A percentile compares a stretch with the other conserved stretches of the same genome.
phyloP scores from a whole-genome alignment of 2,888 invertebrate species.

The Stenodera caucasica region DNA sequence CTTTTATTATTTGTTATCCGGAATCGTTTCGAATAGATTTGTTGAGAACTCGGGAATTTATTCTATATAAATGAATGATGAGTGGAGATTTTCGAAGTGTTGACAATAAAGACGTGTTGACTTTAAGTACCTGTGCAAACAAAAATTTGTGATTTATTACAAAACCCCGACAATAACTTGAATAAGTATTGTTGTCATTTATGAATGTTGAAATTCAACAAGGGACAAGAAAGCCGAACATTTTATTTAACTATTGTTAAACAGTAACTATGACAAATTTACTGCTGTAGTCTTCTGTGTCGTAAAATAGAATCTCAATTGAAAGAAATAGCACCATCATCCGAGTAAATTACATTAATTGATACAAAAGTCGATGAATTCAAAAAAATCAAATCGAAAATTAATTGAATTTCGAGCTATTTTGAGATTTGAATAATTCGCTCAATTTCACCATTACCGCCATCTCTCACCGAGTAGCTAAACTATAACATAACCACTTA shows the following conservation, averaged over 20 bases:
- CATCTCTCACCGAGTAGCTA: background rate
- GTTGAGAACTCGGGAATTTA: background rate
- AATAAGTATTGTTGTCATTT: slow-evolving; percentile 6
- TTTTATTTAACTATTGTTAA: background rate
- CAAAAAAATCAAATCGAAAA: background rate
- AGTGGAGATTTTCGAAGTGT: background rate
- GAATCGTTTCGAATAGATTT: background rate
- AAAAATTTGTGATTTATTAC: slow-evolving; percentile 7
- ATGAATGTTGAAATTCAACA: background rate
- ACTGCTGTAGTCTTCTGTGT: background rate
- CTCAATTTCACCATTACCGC: background rate
- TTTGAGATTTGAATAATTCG: background rate
- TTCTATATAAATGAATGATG: background rate
- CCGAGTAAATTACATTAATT: background rate
- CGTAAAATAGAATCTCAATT: background rate
- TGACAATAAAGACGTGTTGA: slow-evolving; percentile 2
- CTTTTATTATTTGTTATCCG: no score
- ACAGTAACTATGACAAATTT: slow-evolving; percentile 1
- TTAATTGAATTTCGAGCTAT: background rate
- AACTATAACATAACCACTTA: background rate
- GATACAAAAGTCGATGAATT: background rate
- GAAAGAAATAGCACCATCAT: background rate
- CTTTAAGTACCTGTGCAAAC: slow-evolving; percentile 13
- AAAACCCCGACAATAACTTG: background rate
- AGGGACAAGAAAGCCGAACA: background rate